These are phyloP conservation scores for Thamnaconus septentrionalis DNA, from an alignment of 2,113 vertebrate species.

Conservation along the genomic window DNA sequence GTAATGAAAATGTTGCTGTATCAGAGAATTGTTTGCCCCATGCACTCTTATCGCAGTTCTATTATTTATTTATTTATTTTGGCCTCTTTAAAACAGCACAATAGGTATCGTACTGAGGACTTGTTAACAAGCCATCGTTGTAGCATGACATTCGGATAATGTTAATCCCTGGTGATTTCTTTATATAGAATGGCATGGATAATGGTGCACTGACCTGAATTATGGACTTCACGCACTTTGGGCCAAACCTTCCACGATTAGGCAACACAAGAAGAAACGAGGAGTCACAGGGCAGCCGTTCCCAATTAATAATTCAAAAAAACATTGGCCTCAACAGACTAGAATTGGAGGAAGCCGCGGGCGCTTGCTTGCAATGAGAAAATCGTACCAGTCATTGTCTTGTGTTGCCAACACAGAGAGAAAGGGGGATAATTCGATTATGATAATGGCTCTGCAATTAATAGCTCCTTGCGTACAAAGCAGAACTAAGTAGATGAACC, in stretches of 20 bases:
- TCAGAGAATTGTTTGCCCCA: too few species aligned
- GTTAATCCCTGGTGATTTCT: too few species aligned
- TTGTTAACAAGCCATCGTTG: too few species aligned
- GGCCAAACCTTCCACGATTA: background rate
- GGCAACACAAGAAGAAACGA: background rate
- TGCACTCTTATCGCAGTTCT: too few species aligned
- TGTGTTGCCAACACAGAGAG: background rate
- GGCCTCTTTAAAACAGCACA: too few species aligned
- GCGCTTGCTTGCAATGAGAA: background rate
- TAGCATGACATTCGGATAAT: too few species aligned
- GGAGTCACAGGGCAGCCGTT: background rate
- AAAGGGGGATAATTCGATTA: background rate
- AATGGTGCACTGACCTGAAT: background rate
- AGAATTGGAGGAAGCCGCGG: background rate
- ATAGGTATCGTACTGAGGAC: too few species aligned
- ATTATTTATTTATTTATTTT: too few species aligned
- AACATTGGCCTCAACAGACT: background rate
- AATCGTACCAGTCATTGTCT: background rate
- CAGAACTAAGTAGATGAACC: background rate
- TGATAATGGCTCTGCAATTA: too few species aligned
- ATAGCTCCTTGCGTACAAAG: background rate
- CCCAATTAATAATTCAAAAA: background rate
- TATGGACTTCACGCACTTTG: background rate
- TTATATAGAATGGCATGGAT: background rate
- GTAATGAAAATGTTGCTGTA: too few species aligned